Percentiles rank a stretch among this genome's conserved stretches.
phyloP scores from a whole-genome alignment of 2,113 vertebrate genomes.

The Chrysemys picta region DNA sequence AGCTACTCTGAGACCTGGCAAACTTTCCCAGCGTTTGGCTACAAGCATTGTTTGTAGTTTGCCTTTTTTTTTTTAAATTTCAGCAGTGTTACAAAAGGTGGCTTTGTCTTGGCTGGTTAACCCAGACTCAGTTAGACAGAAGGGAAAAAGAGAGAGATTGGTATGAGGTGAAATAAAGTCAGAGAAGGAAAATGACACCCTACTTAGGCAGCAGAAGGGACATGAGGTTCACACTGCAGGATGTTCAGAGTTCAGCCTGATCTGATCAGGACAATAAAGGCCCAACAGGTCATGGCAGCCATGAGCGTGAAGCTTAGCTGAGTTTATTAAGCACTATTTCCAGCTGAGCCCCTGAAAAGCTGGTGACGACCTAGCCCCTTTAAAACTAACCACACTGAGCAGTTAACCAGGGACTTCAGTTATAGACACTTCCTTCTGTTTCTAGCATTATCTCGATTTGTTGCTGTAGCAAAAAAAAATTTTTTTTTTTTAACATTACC shows the following conservation, averaged over 20 bases:
- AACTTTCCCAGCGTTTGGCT: too few relatives aligned
- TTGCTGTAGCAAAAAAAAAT: neutral
- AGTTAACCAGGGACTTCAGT: neutral
- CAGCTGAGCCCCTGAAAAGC: neutral
- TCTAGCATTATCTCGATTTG: neutral
- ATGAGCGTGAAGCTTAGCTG: neutral
- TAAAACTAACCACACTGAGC: too few relatives aligned
- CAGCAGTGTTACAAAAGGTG: rapidly evolving
- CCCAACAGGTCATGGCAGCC: too few relatives aligned
- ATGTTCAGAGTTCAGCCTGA: neutral
- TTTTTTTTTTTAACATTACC: neutral
- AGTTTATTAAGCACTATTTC: neutral
- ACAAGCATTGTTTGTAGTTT: too few relatives aligned
- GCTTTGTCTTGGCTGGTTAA: neutral
- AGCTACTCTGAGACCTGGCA: too few relatives aligned
- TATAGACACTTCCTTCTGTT: neutral
- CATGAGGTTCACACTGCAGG: rapidly evolving
- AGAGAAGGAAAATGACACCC: rapidly evolving
- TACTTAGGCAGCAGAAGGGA: neutral
- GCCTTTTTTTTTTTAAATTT: too few relatives aligned
- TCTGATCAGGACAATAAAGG: neutral
- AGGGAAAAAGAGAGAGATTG: neutral
- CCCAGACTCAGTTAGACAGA: too few relatives aligned
- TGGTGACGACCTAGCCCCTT: neutral
- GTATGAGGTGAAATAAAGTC: rapidly evolving